Evolutionary conservation across 2,888 invertebrate species (phyloP).

Genomic region (Harpalus rufipes): DNA sequence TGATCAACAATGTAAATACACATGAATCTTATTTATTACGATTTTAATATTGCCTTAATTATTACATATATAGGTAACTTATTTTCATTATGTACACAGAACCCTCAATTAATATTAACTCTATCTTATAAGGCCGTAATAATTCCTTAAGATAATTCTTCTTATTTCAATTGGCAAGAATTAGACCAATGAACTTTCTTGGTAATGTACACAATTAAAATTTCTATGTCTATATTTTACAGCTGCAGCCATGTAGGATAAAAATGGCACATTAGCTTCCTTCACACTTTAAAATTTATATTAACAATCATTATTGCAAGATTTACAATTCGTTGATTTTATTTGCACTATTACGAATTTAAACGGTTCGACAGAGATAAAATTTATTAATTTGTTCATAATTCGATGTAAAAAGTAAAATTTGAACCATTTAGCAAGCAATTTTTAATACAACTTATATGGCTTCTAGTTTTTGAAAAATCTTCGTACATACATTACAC

Average conservation of each 20-base stretch:
- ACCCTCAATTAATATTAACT: constrained; percentile 53
- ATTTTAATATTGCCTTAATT: constrained; percentile 55
- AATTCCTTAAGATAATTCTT: constrained; percentile 55
- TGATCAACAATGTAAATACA: constrained; percentile 23
- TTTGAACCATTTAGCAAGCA: constrained; percentile 42
- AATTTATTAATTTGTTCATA: constrained; percentile 30
- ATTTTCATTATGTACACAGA: constrained; percentile 65
- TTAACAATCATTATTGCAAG: constrained; percentile 54
- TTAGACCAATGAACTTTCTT: constrained; percentile 60
- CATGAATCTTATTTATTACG: constrained; percentile 41
- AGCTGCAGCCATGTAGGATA: constrained; percentile 56
- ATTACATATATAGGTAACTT: constrained; percentile 65
- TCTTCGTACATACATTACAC: constrained; percentile 14
- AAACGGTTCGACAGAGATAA: constrained; percentile 10
- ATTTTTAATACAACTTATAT: constrained; percentile 33
- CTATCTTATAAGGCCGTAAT: constrained; percentile 36
- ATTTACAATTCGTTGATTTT: constrained; percentile 59
- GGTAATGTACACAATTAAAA: constrained; percentile 54
- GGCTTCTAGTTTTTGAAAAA: constrained; percentile 45
- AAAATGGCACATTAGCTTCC: constrained; percentile 63
- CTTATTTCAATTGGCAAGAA: constrained; percentile 65
- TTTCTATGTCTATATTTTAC: constrained; percentile 49
- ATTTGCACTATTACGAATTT: constrained; percentile 34
- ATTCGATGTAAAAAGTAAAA: constrained; percentile 36
- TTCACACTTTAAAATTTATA: constrained; percentile 47